phyloP scores from a whole-genome alignment of 2,113 vertebrate species.

The Equus quagga region DNA sequence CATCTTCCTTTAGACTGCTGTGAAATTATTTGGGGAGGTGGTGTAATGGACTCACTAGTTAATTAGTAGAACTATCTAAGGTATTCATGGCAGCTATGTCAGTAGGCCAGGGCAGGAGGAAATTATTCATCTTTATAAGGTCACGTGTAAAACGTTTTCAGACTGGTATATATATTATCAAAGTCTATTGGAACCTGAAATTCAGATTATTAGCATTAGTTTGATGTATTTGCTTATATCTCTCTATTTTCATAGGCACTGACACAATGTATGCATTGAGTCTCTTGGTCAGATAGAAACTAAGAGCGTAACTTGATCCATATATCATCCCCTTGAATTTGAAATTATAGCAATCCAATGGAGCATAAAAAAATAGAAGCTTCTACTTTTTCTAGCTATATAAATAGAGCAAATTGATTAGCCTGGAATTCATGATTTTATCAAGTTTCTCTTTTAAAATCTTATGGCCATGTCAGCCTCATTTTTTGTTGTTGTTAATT shows the following conservation, averaged over 20 bases:
- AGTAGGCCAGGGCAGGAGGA: conserved; percentile 23
- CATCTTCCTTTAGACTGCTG: conserved; percentile 29
- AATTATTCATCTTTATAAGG: conserved; percentile 21
- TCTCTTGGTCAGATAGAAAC: conserved; percentile 16
- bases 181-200: neutral
- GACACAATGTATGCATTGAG: neutral
- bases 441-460: neutral
- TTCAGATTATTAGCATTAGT: neutral
- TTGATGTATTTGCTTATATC: neutral
- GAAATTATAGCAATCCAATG: neutral
- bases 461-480: neutral
- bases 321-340: neutral
- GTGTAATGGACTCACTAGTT: conserved; percentile 37
- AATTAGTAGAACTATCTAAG: conserved; percentile 26
- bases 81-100: neutral
- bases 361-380: neutral
- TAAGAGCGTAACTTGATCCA: neutral
- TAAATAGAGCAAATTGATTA: neutral
- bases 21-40: conserved; percentile 50
- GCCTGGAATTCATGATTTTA: conserved; percentile 3
- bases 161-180: neutral
- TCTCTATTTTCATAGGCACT: neutral
- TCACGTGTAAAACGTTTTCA: neutral
- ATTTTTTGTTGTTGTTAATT: neutral
- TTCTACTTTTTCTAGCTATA: neutral